These are phyloP conservation scores for Thripadectes ignobilis DNA, from an alignment of 2,797 vertebrate species.

Conservation along the genomic window DNA sequence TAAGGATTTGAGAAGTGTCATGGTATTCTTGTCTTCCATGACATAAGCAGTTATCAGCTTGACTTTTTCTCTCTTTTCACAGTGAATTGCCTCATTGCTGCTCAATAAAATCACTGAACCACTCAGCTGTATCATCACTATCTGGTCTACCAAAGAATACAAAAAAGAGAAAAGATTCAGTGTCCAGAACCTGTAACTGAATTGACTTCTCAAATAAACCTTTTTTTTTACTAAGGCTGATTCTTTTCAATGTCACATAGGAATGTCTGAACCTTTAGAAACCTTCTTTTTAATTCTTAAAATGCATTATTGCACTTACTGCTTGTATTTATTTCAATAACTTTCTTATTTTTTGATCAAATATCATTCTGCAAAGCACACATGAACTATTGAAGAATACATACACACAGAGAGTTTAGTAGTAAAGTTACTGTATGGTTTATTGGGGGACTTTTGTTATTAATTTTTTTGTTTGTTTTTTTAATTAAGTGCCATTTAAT, in stretches of 20 bases:
- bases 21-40: neutral
- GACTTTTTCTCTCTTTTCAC: neutral
- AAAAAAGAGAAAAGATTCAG: neutral
- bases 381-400: neutral
- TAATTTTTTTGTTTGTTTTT: neutral
- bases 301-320: neutral
- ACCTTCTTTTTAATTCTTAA: neutral
- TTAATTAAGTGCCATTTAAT: neutral
- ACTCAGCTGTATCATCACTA: neutral
- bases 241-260: neutral
- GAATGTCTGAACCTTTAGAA: neutral
- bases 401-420: neutral
- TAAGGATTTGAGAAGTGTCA: neutral
- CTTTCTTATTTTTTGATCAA: neutral
- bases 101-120: neutral
- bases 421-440: neutral
- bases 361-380: neutral
- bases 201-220: constrained; percentile 2
- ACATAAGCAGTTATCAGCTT: neutral
- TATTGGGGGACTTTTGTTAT: neutral
- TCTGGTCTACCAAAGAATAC: neutral
- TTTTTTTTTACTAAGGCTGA: neutral
- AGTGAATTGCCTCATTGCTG: constrained; percentile 3
- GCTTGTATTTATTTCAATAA: neutral
- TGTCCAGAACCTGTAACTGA: neutral